These are phyloP conservation scores for Lottia scabra DNA, from an alignment of 2,888 invertebrate species.

Conservation along the genomic window DNA sequence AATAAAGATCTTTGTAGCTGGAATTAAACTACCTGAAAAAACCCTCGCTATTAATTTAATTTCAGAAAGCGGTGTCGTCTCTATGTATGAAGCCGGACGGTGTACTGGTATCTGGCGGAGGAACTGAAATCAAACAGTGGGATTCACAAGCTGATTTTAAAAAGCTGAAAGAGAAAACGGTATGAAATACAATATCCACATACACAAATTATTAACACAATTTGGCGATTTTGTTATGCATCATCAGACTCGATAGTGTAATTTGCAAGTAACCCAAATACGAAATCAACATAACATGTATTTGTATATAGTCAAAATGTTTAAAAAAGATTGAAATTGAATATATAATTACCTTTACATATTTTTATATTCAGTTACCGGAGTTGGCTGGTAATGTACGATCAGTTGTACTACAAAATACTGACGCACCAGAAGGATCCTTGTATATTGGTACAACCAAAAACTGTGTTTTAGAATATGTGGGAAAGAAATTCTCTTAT, in stretches of 20 bases:
- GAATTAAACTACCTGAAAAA: too few relatives aligned
- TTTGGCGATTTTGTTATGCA: too few relatives aligned
- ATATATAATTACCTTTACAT: too few relatives aligned
- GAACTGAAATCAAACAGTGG: constrained; percentile 88
- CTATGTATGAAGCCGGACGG: constrained; percentile 91
- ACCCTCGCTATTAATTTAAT: too few relatives aligned
- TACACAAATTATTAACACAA: too few relatives aligned
- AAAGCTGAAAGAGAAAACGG: constrained; percentile 80
- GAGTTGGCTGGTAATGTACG: constrained; percentile 90
- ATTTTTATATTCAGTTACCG: constrained; percentile 76
- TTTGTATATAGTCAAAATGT: not conserved
- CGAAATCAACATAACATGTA: too few relatives aligned
- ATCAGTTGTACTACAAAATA: constrained; percentile 84
- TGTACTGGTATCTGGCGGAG: constrained; percentile 87
- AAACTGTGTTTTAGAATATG: constrained; percentile 88
- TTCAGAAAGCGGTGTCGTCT: constrained; percentile 73
- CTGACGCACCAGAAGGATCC: constrained; percentile 87
- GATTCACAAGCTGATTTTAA: constrained; percentile 90
- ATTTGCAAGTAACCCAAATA: too few relatives aligned
- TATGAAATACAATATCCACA: constrained; percentile 25
- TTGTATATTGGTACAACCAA: constrained; percentile 91
- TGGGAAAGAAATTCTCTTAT: constrained; percentile 88
- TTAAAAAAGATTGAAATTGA: not conserved
- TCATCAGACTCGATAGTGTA: too few relatives aligned
- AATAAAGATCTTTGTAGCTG: too few relatives aligned